Percentiles rank a stretch among this genome's conserved stretches.
Conservation (phyloP, 1,140 invertebrate species). For the Anoplophora glabripennis region DNA sequence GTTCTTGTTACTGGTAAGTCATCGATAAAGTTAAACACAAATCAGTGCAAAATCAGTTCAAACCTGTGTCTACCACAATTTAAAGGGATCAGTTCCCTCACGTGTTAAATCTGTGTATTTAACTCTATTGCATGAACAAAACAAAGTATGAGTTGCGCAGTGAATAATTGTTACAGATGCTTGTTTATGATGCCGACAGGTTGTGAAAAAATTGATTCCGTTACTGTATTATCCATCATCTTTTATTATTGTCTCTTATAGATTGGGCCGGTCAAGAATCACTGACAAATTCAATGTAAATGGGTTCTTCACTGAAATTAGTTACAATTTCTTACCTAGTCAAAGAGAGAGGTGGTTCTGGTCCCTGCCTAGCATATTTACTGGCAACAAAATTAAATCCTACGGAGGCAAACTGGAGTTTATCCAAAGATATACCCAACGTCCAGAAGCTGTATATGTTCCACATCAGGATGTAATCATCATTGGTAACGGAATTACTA, state of each 20-base stretch:
- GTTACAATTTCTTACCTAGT: constrained; percentile 55
- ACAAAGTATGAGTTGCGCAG: too few relatives aligned
- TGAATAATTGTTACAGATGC: too few relatives aligned
- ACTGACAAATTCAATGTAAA: constrained; percentile 57
- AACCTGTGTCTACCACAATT: too few relatives aligned
- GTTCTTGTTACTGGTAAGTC: too few relatives aligned
- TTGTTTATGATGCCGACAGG: too few relatives aligned
- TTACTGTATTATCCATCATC: too few relatives aligned
- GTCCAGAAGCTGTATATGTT: constrained; percentile 54
- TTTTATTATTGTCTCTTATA: constrained; percentile 34
- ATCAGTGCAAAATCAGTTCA: too few relatives aligned
- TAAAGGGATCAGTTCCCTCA: too few relatives aligned
- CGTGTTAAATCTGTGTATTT: too few relatives aligned
- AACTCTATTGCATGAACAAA: too few relatives aligned
- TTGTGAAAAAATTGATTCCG: too few relatives aligned
- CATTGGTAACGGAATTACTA: constrained; percentile 64
- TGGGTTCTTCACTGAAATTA: constrained; percentile 59
- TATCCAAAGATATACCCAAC: constrained; percentile 67
- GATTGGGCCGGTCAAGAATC: constrained; percentile 51
- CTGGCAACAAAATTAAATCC: constrained; percentile 83
- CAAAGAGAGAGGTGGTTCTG: constrained; percentile 60
- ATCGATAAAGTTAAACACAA: too few relatives aligned
- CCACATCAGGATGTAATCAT: constrained; percentile 78
- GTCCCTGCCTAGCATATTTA: constrained; percentile 70
- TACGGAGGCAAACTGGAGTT: constrained; percentile 84